Percentiles rank a stretch among this genome's conserved stretches.
phyloP scores from a whole-genome alignment of 2,888 invertebrate genomes.

The Odiellus spinosus region DNA sequence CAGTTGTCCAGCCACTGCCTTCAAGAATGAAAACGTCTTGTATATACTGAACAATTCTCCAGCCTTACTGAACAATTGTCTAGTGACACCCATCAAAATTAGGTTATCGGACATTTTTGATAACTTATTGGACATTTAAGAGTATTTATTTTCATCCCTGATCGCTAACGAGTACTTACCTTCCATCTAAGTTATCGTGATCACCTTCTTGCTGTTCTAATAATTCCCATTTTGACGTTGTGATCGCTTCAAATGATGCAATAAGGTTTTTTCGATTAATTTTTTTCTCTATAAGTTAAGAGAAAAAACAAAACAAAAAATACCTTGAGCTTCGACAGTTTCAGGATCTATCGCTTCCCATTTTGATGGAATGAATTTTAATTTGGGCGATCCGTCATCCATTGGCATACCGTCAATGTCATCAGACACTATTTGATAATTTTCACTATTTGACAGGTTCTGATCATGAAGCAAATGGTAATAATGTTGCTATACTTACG shows the following conservation, averaged over 20 bases:
- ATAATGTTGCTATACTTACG: constrained; percentile 34
- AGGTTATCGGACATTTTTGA: no score
- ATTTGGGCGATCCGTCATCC: constrained; percentile 8
- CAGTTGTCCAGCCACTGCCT: no score
- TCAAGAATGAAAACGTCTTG: no score
- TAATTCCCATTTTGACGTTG: constrained; percentile 74
- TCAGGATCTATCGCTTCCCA: constrained; percentile 94
- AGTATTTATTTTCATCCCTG: no score
- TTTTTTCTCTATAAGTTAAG: no score
- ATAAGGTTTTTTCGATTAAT: no score
- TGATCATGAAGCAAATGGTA: neutral
- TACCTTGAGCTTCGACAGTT: constrained; percentile 36
- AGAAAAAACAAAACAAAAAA: no score
- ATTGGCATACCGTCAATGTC: constrained; percentile 22
- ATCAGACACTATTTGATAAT: constrained; percentile 11
- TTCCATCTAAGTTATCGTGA: constrained; percentile 43
- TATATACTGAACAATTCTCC: no score
- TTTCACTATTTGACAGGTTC: neutral
- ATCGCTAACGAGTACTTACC: constrained; percentile 11
- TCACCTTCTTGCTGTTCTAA: constrained; percentile 41
- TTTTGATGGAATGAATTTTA: constrained; percentile 61
- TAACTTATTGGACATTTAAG: no score
- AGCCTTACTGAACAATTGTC: no score
- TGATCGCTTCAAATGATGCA: constrained; percentile 44
- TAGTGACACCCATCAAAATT: no score